phyloP scores from a whole-genome alignment of 2,113 vertebrate species.

The Toxotes chatareus region DNA sequence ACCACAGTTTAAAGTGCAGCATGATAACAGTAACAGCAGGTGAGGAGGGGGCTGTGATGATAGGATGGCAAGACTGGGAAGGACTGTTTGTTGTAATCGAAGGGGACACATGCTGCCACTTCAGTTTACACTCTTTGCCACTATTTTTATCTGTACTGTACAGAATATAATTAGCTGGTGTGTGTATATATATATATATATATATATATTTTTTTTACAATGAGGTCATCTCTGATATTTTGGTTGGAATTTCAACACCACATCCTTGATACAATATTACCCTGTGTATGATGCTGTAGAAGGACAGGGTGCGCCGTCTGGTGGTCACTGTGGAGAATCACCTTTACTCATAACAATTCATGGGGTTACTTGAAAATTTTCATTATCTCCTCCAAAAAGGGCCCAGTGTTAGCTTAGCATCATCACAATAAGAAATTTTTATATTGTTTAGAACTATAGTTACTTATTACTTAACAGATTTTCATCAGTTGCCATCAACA shows the following conservation, averaged over 20 bases:
- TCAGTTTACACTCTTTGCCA: too few relatives aligned
- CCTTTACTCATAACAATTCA: not conserved
- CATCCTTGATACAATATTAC: not conserved
- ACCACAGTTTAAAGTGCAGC: slow-evolving; percentile 28
- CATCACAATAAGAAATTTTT: not conserved
- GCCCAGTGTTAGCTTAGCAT: not conserved
- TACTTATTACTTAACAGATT: not conserved
- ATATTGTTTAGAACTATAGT: too few relatives aligned
- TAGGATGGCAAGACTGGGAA: too few relatives aligned
- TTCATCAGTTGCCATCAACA: not conserved
- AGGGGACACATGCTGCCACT: not conserved
- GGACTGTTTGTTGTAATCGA: not conserved
- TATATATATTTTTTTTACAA: too few relatives aligned
- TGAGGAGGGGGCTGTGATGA: not conserved
- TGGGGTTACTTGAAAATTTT: not conserved
- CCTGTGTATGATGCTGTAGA: not conserved
- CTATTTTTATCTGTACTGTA: too few relatives aligned
- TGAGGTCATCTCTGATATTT: not conserved
- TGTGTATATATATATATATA: too few relatives aligned
- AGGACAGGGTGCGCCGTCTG: slow-evolving; percentile 19
- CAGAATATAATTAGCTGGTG: too few relatives aligned
- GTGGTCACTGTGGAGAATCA: slow-evolving; percentile 29
- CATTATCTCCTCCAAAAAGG: not conserved
- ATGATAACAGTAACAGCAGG: slow-evolving; percentile 27
- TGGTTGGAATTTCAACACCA: not conserved